Percentiles rank a stretch among this genome's conserved stretches.
phyloP scores from a whole-genome alignment of 2,797 vertebrate genomes.

The Gorsachius magnificus region DNA sequence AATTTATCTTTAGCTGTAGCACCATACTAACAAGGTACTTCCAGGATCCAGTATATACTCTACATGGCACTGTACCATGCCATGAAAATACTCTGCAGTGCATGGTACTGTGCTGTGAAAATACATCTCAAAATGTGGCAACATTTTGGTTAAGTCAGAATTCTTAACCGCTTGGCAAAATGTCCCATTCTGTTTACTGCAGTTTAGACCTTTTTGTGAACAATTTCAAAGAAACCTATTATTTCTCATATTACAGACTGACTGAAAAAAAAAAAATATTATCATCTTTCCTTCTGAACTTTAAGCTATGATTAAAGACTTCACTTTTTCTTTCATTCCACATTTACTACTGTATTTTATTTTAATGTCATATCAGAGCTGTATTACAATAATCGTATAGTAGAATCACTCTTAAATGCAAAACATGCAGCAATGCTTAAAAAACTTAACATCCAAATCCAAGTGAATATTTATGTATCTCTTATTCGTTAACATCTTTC shows the following conservation, averaged over 20 bases:
- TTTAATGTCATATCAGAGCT: slow-evolving; percentile 5
- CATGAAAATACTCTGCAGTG: neutral
- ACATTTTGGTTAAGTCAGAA: neutral
- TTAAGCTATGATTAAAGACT: slow-evolving; percentile 20
- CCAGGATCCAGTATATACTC: neutral
- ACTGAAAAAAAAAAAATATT: neutral
- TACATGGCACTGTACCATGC: fast-evolving
- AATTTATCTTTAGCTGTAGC: neutral
- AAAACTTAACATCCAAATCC: slow-evolving; percentile 13
- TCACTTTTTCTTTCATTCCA: neutral
- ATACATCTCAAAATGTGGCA: neutral
- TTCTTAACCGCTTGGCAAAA: neutral
- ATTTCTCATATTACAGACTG: neutral
- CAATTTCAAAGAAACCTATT: neutral
- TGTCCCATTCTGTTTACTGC: neutral
- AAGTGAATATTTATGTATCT: slow-evolving; percentile 54
- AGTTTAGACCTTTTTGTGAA: neutral
- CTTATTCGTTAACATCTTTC: slow-evolving; percentile 46
- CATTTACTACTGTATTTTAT: neutral
- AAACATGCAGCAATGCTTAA: neutral
- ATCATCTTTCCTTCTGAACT: neutral
- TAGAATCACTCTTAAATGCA: neutral
- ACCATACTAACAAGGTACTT: neutral
- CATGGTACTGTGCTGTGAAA: neutral
- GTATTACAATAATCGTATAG: neutral